Evolutionary conservation across 2,797 vertebrate species (phyloP).

Genomic region (Naso thynnoides): DNA sequence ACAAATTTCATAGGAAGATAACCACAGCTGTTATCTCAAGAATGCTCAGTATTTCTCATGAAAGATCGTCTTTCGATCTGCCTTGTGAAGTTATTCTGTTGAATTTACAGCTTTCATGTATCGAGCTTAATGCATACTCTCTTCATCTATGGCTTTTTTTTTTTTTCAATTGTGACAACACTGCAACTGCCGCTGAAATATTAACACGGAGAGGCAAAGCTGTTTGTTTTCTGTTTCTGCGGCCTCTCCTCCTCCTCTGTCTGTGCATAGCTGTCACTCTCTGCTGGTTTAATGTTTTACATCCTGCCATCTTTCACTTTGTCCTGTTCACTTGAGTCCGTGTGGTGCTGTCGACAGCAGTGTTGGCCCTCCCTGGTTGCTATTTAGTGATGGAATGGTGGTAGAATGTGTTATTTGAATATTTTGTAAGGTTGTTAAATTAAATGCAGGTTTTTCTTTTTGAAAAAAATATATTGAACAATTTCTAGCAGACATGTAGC

Average conservation of each 20-base stretch:
- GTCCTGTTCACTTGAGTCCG: not conserved
- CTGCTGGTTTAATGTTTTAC: constrained; percentile 3
- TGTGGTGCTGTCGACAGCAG: not conserved
- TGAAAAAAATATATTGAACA: too few species aligned
- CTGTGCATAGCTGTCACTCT: not conserved
- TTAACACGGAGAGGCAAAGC: not conserved
- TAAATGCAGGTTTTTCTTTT: too few species aligned
- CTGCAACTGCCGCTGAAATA: not conserved
- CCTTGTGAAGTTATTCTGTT: not conserved
- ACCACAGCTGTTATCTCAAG: not conserved
- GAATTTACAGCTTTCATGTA: not conserved
- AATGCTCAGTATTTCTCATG: not conserved
- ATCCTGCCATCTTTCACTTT: not conserved
- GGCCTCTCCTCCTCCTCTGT: not conserved
- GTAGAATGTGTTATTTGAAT: not conserved
- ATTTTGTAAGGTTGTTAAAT: not conserved
- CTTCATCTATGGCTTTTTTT: not conserved
- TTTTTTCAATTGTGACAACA: not conserved
- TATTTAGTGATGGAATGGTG: not conserved
- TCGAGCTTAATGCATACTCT: not conserved
- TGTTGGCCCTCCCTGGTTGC: not conserved
- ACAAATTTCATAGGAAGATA: not conserved
- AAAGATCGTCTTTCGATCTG: not conserved
- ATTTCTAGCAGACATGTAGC: too few species aligned
- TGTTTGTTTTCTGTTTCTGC: not conserved